These are phyloP conservation scores for Eumerus sabulonum DNA, from an alignment of 2,888 invertebrate genomes.

Conservation along the genomic window DNA sequence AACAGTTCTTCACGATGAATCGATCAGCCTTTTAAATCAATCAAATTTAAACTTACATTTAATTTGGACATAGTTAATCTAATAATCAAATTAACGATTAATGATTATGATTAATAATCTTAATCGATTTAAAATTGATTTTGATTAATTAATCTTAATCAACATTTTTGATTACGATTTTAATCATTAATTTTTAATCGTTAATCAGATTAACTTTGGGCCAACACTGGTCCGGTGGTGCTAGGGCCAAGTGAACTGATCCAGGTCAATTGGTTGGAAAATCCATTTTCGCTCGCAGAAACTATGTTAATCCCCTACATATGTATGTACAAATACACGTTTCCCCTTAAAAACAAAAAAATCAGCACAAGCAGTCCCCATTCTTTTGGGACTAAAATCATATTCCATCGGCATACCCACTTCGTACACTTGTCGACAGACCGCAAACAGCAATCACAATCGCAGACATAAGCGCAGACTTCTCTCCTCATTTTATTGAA, in stretches of 20 bases:
- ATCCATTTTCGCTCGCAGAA: conserved; percentile 6
- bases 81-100: too few relatives aligned
- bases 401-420: neutral
- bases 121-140: too few relatives aligned
- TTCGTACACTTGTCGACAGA: conserved; percentile 24
- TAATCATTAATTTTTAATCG: too few relatives aligned
- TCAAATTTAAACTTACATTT: too few relatives aligned
- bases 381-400: conserved; percentile 7
- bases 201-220: too few relatives aligned
- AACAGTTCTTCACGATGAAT: too few relatives aligned
- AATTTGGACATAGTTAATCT: too few relatives aligned
- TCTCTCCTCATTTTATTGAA: conserved; percentile 3
- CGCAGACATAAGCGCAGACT: conserved; percentile 17
- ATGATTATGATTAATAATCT: too few relatives aligned
- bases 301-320: neutral
- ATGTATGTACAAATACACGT: neutral
- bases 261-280: conserved; percentile 38
- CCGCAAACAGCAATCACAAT: conserved; percentile 11
- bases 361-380: conserved; percentile 6
- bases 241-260: conserved; percentile 26
- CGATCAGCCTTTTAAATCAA: too few relatives aligned
- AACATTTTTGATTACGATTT: too few relatives aligned
- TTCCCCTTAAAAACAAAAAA: conserved; percentile 4
- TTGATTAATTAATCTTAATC: too few relatives aligned
- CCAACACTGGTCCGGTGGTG: too few relatives aligned